These are phyloP conservation scores for Drosophila fungiperda DNA, from an alignment of 2,888 invertebrate genomes.

Conservation along the genomic window DNA sequence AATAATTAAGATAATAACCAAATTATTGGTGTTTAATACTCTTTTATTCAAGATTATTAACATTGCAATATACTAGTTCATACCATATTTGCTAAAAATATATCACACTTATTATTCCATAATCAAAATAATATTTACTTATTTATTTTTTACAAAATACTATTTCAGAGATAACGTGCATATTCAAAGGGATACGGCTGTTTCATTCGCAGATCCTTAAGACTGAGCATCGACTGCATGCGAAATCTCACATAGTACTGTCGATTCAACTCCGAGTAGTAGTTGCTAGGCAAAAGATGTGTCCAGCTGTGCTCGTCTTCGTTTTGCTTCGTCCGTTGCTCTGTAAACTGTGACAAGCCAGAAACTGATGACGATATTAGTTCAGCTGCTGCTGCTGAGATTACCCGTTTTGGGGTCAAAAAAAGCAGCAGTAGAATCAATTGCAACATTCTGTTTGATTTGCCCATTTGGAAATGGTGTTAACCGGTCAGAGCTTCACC, in stretches of 20 bases:
- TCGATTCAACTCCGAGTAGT: constrained; percentile 67
- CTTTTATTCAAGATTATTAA: background rate
- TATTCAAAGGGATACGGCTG: constrained; percentile 53
- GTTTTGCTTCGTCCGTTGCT: constrained; percentile 19
- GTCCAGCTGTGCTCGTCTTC: constrained; percentile 39
- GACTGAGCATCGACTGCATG: constrained; percentile 35
- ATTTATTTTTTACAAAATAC: background rate
- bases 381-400: constrained; percentile 5
- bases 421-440: constrained; percentile 24
- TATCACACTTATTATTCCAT: background rate
- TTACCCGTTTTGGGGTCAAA: constrained; percentile 41
- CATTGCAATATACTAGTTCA: background rate
- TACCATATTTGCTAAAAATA: background rate
- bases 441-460: constrained; percentile 29
- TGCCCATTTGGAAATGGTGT: constrained; percentile 50
- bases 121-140: background rate
- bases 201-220: constrained; percentile 16
- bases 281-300: constrained; percentile 67
- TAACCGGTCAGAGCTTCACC: constrained; percentile 42
- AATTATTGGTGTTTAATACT: background rate
- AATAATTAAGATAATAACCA: background rate
- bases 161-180: constrained; percentile 50
- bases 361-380: constrained; percentile 22
- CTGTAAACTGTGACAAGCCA: constrained; percentile 49
- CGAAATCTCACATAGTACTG: constrained; percentile 70